Percentiles rank a stretch among this genome's conserved stretches.
Conservation (phyloP, 2,888 invertebrate genomes). For the Neuroscelio doddi region DNA sequence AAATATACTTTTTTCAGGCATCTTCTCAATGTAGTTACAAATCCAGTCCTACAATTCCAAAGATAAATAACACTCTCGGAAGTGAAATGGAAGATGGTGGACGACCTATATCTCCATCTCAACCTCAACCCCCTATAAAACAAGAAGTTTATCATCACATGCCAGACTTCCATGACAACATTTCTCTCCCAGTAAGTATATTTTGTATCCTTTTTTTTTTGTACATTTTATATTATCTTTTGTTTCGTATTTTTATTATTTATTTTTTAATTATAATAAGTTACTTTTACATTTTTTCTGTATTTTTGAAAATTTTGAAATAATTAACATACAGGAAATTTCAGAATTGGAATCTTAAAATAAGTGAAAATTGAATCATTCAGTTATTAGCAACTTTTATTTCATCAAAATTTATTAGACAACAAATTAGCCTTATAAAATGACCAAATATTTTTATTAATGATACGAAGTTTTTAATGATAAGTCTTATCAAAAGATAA, state of each 20-base stretch:
- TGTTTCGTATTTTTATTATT: too few species aligned
- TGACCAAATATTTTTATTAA: background rate
- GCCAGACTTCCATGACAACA: slow-evolving; percentile 72
- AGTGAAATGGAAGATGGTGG: slow-evolving; percentile 74
- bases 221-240: too few species aligned
- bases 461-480: slow-evolving; percentile 1
- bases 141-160: slow-evolving; percentile 77
- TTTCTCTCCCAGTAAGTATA: slow-evolving; percentile 70
- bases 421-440: too few species aligned
- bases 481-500: background rate
- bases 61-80: slow-evolving; percentile 77
- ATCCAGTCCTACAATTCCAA: slow-evolving; percentile 77
- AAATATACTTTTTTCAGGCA: slow-evolving; percentile 71
- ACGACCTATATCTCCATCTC: slow-evolving; percentile 75
- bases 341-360: too few species aligned
- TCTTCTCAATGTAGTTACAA: slow-evolving; percentile 79
- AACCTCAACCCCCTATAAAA: slow-evolving; percentile 75
- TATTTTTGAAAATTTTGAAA: too few species aligned
- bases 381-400: too few species aligned
- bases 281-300: too few species aligned
- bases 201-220: slow-evolving; percentile 33
- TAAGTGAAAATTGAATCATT: too few species aligned
- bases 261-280: too few species aligned
- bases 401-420: too few species aligned
- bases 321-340: too few species aligned